Base-by-base conservation (phyloP, 2,888 invertebrate species). In the Halictus ligatus region DNA sequence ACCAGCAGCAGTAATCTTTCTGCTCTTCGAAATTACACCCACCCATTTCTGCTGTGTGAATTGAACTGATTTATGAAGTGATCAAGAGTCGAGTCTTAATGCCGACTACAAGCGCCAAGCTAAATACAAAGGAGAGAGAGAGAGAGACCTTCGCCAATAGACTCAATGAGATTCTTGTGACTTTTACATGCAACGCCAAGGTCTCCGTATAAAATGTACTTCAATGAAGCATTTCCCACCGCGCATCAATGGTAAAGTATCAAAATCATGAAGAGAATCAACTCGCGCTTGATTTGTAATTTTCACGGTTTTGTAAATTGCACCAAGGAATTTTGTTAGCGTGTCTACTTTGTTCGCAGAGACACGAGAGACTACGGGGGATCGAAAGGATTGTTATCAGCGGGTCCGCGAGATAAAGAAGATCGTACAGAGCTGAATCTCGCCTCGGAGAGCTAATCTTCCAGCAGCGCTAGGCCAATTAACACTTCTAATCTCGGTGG, bases 401-500 rank as follows among this genome's bases (percentile, higher is more conserved):
- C 6, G 46, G 48, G 40, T 75, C 48, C 40, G 72, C 4, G 10
- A 15, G 29, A 50, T 43, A 46, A 54, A 25, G 54, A 60, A 35
- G 75, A 88, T 85, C 76, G 54, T 75, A 64, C 46, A 46, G 10
- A 6, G 77, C 15, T 7, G 48, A 50, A 77, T 40, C 43, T 58
- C 64, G 50, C 13, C 54, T 50, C 15, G 75, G 48, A 29, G 54
- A 69, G 74, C 43, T 84, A 84, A 84, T 80, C 64, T 84, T 78
- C 43, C 71, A 21, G 48, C 13, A 58, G 35, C 76, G 80, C 78
- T 74, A 60, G 83, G 83, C 87, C 90, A 90, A 88, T 90, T 91
- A 92, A 88, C 89, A 76, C 89, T 82, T 84, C 87, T 92, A 91
- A 91, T 91, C 91, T 92, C 79, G 80, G 46, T 84, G 76, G 71